Base-by-base conservation (phyloP, 2,888 invertebrate species). In the Pomacea canaliculata region DNA sequence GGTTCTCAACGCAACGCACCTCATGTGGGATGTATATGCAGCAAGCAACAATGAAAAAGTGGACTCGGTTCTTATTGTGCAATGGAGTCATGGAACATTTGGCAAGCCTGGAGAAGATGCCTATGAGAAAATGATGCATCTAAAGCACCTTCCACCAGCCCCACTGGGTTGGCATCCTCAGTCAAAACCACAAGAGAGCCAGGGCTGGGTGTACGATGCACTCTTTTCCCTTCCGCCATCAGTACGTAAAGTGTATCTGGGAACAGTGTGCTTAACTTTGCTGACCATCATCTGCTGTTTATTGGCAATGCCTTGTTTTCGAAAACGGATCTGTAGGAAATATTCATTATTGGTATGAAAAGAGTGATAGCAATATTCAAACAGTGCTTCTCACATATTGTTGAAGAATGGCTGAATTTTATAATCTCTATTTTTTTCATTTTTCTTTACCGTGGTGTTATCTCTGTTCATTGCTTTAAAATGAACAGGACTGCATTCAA, bases 11-110 rank as follows among this genome's bases (percentile, higher is more conserved):
- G 81, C 82, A 10, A 83, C 85, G 18, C 86, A 86, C 75, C 78
- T 87, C 8, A 79, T 81, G 49, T 87, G 87, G 87, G 84, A 85
- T 75, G 85, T 84, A 9, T 73, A 82, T 76, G 82, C 82, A 66
- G 85, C 84, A n/a, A 70, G 70, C 48, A 85, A 83, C 72, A 85
- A 86, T 73, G 83, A 83, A 75, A 76, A 83, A 49, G 78, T 87
- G 18, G 87, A 87, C 59, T 81, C 79, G 62, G 80, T 86, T 18
- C 83, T 82, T 82, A 78, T 87, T 9, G 79, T 86, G 23, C 86
- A 87, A 71, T 78, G 80, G 18, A 80, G 78, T 37, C 86, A 87
- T 77, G 83, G 85, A 63, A 83, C 86, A 10, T 87, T 86, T 75
- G 80, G 82, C 7, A 77, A 76, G 51, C 68, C 80, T n/a, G 80